Conservation (phyloP, 2,113 vertebrate species). For the Siniperca chuatsi region DNA sequence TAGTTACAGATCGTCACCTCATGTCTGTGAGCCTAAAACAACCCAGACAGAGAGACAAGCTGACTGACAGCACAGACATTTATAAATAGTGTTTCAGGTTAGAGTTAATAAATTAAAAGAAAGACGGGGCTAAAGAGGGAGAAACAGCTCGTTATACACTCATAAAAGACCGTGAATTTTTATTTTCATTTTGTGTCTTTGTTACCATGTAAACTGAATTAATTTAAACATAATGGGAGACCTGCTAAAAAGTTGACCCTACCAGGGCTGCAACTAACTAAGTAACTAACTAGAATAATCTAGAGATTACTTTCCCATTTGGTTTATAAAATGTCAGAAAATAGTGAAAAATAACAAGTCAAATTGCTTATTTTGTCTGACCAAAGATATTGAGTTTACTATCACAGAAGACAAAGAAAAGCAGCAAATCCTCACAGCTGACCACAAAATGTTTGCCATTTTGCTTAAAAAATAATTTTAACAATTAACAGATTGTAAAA, state of each 20-base stretch:
- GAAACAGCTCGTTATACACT: background rate
- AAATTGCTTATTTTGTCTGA: too few relatives aligned
- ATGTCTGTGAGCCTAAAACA: conserved; percentile 90
- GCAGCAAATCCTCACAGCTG: too few relatives aligned
- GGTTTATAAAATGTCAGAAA: too few relatives aligned
- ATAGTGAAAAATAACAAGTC: too few relatives aligned
- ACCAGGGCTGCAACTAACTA: background rate
- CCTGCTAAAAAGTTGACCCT: background rate
- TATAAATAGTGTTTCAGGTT: background rate
- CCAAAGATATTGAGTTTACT: too few relatives aligned
- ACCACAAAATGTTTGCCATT: too few relatives aligned
- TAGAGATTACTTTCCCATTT: background rate
- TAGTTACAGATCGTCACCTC: conserved; percentile 98
- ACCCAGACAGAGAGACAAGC: background rate
- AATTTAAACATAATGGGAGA: background rate
- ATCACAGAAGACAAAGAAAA: too few relatives aligned
- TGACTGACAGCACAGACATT: background rate
- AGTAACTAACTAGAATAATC: background rate
- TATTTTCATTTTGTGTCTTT: background rate
- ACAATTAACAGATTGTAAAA: too few relatives aligned
- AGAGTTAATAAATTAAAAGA: background rate
- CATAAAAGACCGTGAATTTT: too few relatives aligned
- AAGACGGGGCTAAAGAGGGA: background rate
- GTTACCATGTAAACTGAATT: background rate
- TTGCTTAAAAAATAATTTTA: too few relatives aligned